Evolutionary conservation across 2,888 invertebrate genomes (phyloP).

Genomic region (Ennomos quercinarius): DNA sequence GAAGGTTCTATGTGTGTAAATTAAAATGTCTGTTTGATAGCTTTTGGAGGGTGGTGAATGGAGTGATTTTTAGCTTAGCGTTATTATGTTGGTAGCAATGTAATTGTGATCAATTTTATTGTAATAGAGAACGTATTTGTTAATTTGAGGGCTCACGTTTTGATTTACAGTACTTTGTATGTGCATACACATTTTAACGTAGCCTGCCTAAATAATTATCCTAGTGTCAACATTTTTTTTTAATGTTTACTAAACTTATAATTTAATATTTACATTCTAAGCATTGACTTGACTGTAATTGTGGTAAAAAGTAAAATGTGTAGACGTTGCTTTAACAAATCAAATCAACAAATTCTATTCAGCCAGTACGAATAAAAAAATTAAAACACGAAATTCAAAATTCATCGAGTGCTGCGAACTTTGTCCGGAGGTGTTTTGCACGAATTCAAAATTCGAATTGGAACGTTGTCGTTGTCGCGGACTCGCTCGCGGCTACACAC

Average conservation of each 20-base stretch:
- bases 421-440: slow-evolving; percentile 42
- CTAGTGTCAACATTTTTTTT: not conserved
- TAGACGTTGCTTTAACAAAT: too few relatives aligned
- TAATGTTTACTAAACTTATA: too few relatives aligned
- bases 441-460: slow-evolving; percentile 51
- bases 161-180: slow-evolving; percentile 40
- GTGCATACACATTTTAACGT: slow-evolving; percentile 18
- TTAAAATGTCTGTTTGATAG: slow-evolving; percentile 69
- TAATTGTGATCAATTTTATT: slow-evolving; percentile 65
- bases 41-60: slow-evolving; percentile 38
- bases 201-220: slow-evolving; percentile 2
- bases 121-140: slow-evolving; percentile 70
- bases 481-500: slow-evolving; percentile 42
- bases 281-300: too few relatives aligned
- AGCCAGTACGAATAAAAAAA: slow-evolving; percentile 6
- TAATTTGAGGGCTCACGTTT: slow-evolving; percentile 48
- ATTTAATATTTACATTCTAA: too few relatives aligned
- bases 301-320: too few relatives aligned
- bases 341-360: too few relatives aligned
- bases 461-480: slow-evolving; percentile 48
- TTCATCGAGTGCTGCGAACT: slow-evolving; percentile 31
- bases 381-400: slow-evolving; percentile 20
- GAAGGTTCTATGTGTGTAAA: slow-evolving; percentile 55
- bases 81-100: slow-evolving; percentile 66
- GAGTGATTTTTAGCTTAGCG: slow-evolving; percentile 48